phyloP scores from a whole-genome alignment of 23 tunicate species.

The Ciona savignyi region DNA sequence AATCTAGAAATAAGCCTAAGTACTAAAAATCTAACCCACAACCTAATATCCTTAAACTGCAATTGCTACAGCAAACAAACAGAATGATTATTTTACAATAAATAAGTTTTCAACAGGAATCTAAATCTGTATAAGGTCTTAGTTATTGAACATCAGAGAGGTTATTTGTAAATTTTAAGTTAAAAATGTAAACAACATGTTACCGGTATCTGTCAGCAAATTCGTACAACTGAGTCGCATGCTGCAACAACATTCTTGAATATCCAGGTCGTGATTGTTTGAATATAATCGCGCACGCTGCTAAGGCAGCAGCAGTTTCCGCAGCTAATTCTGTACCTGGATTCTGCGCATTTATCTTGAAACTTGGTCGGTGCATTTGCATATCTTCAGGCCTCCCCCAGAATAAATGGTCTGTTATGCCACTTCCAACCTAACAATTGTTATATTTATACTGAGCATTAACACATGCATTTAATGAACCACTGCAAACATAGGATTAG shows the following conservation, averaged over 20 bases:
- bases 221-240: constrained; percentile 88
- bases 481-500: no score
- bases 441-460: no score
- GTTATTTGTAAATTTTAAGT: no score
- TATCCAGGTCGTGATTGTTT: constrained; percentile 42
- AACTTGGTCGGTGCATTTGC: constrained; percentile 76
- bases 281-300: constrained; percentile 84
- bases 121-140: no score
- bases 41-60: no score
- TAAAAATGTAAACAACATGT: not conserved
- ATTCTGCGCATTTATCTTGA: constrained; percentile 46
- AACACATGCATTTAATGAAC: no score
- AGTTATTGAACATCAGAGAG: no score
- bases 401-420: constrained; percentile 63
- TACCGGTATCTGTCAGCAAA: constrained; percentile 93
- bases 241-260: constrained; percentile 59
- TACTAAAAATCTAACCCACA: no score
- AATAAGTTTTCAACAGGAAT: no score
- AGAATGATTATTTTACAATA: no score
- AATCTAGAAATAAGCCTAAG: no score
- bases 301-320: constrained; percentile 96
- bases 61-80: no score
- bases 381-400: constrained; percentile 97
- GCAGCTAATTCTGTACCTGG: constrained; percentile 98
- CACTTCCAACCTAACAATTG: constrained; percentile 89